Evolutionary conservation across 1,140 invertebrate genomes (phyloP).

Genomic region (Macrocentrus cingulum): DNA sequence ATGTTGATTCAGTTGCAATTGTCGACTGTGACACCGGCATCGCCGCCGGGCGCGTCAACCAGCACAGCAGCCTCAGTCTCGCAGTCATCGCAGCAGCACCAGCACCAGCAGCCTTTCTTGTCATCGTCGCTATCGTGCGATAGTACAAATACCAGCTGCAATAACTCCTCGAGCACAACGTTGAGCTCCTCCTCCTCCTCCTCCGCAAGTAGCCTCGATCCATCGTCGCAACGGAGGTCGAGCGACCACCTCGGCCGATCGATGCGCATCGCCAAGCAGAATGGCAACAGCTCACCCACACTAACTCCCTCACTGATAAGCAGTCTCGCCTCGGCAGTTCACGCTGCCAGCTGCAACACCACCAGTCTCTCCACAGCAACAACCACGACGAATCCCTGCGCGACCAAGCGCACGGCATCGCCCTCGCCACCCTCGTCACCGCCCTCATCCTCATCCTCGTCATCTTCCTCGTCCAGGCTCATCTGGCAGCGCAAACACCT

Average conservation of each 20-base stretch:
- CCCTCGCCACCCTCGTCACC: conserved; percentile 16
- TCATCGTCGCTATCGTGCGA: conserved; percentile 13
- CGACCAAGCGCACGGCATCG: conserved; percentile 30
- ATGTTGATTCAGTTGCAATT: conserved; percentile 94
- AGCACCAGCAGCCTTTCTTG: too few relatives aligned
- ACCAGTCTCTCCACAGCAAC: conserved; percentile 48
- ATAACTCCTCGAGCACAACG: not conserved
- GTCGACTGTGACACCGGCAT: conserved; percentile 72
- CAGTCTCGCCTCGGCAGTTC: conserved; percentile 38
- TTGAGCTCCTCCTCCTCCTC: conserved; percentile 13
- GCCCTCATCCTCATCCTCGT: conserved; percentile 18
- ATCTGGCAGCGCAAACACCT: conserved; percentile 35
- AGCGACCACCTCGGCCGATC: conserved; percentile 19
- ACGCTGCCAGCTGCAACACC: conserved; percentile 36
- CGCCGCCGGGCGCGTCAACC: conserved; percentile 28
- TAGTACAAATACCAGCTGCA: not conserved
- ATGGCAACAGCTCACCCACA: conserved; percentile 18
- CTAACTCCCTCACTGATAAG: conserved; percentile 40
- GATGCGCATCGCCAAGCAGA: conserved; percentile 28
- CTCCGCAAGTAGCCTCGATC: conserved; percentile 5
- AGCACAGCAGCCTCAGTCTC: conserved; percentile 22
- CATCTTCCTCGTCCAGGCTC: conserved; percentile 41
- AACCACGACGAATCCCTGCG: conserved; percentile 32
- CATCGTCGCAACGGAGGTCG: conserved; percentile 12
- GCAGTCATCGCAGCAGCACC: conserved; percentile 4